A percentile compares a stretch with the other conserved stretches of the same genome.
phyloP scores from a whole-genome alignment of 2,797 vertebrate species.

The Lithobates pipiens region DNA sequence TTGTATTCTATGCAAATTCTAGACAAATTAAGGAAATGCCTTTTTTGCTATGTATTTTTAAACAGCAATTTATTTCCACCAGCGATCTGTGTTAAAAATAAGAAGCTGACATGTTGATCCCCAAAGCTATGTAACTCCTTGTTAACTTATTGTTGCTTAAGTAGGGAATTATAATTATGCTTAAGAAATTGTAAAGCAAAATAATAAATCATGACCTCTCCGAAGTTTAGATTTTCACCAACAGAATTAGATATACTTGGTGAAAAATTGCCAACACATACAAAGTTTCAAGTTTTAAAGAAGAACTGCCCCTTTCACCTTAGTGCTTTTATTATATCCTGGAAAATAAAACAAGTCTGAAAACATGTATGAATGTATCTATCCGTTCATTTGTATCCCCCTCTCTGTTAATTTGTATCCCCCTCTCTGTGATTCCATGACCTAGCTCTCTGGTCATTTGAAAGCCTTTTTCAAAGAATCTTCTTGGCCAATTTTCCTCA shows the following conservation, averaged over 20 bases:
- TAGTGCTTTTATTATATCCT: not conserved
- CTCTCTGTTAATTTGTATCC: too few species aligned
- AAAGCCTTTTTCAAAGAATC: too few species aligned
- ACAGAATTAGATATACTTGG: not conserved
- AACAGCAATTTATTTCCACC: slow-evolving; percentile 58
- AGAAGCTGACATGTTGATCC: slow-evolving; percentile 73
- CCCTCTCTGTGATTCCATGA: too few species aligned
- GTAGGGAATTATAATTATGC: slow-evolving; percentile 80
- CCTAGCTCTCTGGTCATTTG: too few species aligned
- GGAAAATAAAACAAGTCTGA: too few species aligned
- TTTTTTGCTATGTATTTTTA: slow-evolving; percentile 56
- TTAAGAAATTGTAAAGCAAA: slow-evolving; percentile 63
- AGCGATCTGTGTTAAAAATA: slow-evolving; percentile 56
- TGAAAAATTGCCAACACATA: not conserved
- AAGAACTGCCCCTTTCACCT: not conserved
- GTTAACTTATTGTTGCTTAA: slow-evolving; percentile 75
- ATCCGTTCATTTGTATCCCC: too few species aligned
- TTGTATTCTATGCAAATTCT: slow-evolving; percentile 53
- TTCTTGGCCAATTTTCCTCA: too few species aligned
- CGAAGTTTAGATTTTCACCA: slow-evolving; percentile 7
- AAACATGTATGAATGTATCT: too few species aligned
- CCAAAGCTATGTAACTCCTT: slow-evolving; percentile 71
- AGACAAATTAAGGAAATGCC: slow-evolving; percentile 56
- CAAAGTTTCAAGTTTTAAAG: not conserved
- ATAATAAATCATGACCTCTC: slow-evolving; percentile 48